phyloP scores from a whole-genome alignment of 2,113 vertebrate species.

The Pleuronectes platessa region DNA sequence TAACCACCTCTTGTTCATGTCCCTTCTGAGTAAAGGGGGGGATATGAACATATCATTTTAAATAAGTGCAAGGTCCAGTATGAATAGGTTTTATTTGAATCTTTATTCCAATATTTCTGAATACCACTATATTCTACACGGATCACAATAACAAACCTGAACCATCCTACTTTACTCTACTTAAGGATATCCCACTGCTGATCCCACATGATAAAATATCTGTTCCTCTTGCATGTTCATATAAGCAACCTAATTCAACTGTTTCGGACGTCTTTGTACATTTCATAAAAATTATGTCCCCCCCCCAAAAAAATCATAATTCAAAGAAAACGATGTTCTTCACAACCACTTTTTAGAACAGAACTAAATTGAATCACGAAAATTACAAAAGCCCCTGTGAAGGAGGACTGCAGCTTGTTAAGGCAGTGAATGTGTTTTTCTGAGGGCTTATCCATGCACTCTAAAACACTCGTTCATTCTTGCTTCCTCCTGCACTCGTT shows the following conservation, averaged over 20 bases:
- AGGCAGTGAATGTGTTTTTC: constrained; percentile 18
- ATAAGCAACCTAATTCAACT: not conserved
- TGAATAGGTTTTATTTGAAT: not conserved
- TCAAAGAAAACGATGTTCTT: not conserved
- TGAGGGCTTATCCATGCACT: constrained; percentile 29
- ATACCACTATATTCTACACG: not conserved
- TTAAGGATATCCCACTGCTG: not conserved
- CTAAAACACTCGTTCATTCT: constrained; percentile 56
- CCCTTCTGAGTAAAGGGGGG: not conserved
- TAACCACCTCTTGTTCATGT: not conserved
- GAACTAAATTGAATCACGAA: not conserved
- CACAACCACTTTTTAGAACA: not conserved
- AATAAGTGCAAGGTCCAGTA: not conserved
- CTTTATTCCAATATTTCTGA: not conserved
- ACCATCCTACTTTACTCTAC: not conserved
- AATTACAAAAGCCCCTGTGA: constrained; percentile 7
- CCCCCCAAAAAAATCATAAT: not conserved
- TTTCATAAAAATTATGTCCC: not conserved
- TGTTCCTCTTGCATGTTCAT: not conserved
- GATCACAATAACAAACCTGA: not conserved
- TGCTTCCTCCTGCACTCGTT: constrained; percentile 43
- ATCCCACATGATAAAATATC: not conserved
- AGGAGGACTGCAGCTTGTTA: constrained; percentile 21
- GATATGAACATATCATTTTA: not conserved
- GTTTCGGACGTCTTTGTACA: not conserved